Evolutionary conservation across 92 coral and sea anemone genomes (phyloP).

Genomic region (Epizoanthus scotinus): DNA sequence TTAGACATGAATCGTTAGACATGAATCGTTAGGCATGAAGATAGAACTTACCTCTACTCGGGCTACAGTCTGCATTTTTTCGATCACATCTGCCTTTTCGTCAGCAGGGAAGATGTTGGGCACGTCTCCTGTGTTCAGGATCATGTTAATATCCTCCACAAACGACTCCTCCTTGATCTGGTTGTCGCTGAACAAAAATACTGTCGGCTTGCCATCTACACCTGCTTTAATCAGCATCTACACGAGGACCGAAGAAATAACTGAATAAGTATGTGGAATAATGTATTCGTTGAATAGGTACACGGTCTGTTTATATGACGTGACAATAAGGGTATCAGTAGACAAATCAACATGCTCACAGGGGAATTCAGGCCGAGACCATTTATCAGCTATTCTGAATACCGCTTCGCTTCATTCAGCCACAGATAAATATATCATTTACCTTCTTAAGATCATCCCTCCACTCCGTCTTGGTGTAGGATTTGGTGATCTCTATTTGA

Average conservation of each 20-base stretch:
- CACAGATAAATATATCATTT: too few species aligned
- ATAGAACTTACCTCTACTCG: conserved; percentile 78
- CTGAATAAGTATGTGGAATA: neutral
- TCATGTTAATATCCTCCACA: conserved; percentile 98
- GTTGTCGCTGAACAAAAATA: conserved; percentile 95
- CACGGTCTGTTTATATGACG: neutral
- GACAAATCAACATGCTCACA: neutral
- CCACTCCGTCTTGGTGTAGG: conserved; percentile 97
- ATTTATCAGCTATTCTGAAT: too few species aligned
- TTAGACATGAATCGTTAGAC: too few species aligned
- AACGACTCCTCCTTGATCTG: conserved; percentile 98
- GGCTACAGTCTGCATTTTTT: conserved; percentile 98
- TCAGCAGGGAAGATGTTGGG: conserved; percentile 98
- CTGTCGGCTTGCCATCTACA: conserved; percentile 95
- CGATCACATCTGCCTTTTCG: conserved; percentile 98
- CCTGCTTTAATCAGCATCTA: conserved; percentile 97
- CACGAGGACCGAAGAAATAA: neutral
- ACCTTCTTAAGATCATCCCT: conserved; percentile 97
- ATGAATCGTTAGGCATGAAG: too few species aligned
- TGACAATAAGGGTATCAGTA: neutral
- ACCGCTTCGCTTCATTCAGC: too few species aligned
- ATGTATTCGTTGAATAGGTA: neutral
- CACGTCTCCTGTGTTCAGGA: conserved; percentile 94
- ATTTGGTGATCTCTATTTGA: conserved; percentile 95
- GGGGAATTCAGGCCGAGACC: too few species aligned